A percentile compares a stretch with the other conserved stretches of the same genome.
Evolutionary conservation across 2,888 invertebrate species (phyloP).

Genomic region (Thymelicus sylvestris): DNA sequence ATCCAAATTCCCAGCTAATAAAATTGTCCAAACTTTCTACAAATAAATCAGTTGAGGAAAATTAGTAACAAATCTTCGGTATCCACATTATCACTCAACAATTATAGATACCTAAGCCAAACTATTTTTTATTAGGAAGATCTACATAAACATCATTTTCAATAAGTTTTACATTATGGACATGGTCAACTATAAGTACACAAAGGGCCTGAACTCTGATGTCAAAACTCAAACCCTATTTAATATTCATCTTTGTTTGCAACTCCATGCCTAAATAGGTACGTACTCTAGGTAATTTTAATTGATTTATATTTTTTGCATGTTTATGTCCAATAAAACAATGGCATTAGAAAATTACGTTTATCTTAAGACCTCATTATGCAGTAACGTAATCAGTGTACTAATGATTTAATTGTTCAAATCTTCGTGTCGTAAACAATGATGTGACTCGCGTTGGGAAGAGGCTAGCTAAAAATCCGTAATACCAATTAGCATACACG

Average conservation of each 20-base stretch:
- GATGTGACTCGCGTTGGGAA: constrained; percentile 18
- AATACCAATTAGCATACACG: background rate
- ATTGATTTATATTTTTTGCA: constrained; percentile 6
- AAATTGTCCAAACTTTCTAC: no score
- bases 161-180: no score
- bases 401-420: constrained; percentile 29
- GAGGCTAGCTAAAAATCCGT: background rate
- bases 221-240: background rate
- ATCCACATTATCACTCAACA: no score
- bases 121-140: no score
- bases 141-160: no score
- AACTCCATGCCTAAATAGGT: background rate
- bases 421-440: constrained; percentile 30
- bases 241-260: background rate
- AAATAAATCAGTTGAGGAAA: no score
- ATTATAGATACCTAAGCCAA: no score
- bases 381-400: constrained; percentile 22
- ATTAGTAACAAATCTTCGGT: no score
- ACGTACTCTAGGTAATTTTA: constrained; percentile 9
- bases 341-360: constrained; percentile 31
- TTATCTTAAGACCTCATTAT: constrained; percentile 23
- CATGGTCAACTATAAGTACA: no score
- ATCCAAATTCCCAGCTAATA: no score
- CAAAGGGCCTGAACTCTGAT: no score
- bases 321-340: constrained; percentile 28